Conservation (phyloP, 2,888 invertebrate genomes). For the Eueremaeus valkanovi region DNA sequence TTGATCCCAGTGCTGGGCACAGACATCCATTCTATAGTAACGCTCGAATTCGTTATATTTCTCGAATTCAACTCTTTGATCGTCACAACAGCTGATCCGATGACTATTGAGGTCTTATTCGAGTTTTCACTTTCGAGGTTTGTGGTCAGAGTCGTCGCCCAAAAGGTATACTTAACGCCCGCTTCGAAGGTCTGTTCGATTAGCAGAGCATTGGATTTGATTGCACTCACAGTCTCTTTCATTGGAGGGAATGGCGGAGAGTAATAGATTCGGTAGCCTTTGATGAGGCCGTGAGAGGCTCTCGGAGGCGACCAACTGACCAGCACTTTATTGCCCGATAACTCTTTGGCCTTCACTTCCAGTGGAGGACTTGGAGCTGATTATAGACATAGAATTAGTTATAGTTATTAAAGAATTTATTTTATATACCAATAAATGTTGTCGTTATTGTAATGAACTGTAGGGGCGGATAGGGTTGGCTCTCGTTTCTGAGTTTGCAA, state of each 20-base stretch:
- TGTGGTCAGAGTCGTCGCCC: constrained; percentile 67
- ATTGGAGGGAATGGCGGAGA: constrained; percentile 62
- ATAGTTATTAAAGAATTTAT: not conserved
- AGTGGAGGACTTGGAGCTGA: constrained; percentile 66
- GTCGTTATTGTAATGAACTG: constrained; percentile 64
- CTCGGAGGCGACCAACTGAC: constrained; percentile 67
- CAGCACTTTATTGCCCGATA: constrained; percentile 62
- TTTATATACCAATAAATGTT: constrained; percentile 63
- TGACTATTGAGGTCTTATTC: not conserved
- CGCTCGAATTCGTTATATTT: constrained; percentile 30
- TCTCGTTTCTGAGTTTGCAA: constrained; percentile 59
- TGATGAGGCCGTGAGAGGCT: constrained; percentile 62
- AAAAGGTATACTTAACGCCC: constrained; percentile 65
- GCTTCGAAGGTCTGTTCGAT: constrained; percentile 59
- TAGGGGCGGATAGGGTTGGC: constrained; percentile 61
- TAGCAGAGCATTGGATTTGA: constrained; percentile 56
- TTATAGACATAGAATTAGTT: constrained; percentile 44
- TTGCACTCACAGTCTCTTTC: constrained; percentile 52
- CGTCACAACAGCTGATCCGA: constrained; percentile 18
- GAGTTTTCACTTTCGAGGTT: constrained; percentile 62
- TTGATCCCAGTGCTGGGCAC: not conserved
- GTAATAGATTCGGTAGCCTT: constrained; percentile 63
- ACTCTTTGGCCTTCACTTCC: constrained; percentile 63
- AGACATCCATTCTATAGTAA: constrained; percentile 35
- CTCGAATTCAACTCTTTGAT: constrained; percentile 28